Percentiles rank a stretch among this genome's conserved stretches.
Evolutionary conservation across 1,140 invertebrate genomes (phyloP).

Genomic region (Hycleus phaleratus): DNA sequence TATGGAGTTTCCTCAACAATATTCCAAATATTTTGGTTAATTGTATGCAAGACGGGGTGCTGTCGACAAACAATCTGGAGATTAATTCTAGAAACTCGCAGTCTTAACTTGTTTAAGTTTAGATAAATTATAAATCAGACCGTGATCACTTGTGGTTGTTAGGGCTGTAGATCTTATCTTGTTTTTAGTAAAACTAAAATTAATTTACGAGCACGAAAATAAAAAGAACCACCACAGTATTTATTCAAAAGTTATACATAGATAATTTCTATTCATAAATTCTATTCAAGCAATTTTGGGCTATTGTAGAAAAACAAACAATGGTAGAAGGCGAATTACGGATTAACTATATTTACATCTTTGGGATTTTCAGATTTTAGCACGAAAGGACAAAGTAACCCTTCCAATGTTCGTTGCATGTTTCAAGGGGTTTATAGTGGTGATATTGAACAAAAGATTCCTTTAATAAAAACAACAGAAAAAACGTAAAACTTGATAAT

Average conservation of each 20-base stretch:
- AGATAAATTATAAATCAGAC: constrained; percentile 21
- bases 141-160: constrained; percentile 19
- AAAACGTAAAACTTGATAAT: too few relatives aligned
- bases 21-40: background rate
- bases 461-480: too few relatives aligned
- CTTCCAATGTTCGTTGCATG: too few relatives aligned
- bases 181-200: constrained; percentile 11
- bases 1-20: too few relatives aligned
- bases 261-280: background rate
- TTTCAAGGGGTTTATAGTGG: too few relatives aligned
- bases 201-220: constrained; percentile 12
- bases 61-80: constrained; percentile 11
- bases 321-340: too few relatives aligned
- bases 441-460: too few relatives aligned
- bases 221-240: constrained; percentile 9
- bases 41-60: constrained; percentile 14
- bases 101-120: constrained; percentile 20
- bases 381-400: too few relatives aligned
- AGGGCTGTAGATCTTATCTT: constrained; percentile 17
- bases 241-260: constrained; percentile 5
- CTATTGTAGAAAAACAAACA: too few relatives aligned
- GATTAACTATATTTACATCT: too few relatives aligned
- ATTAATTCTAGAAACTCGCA: constrained; percentile 13
- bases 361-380: too few relatives aligned
- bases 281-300: background rate